Evolutionary conservation across 2,797 vertebrate species (phyloP).

Genomic region (Tiaroga cobitis): DNA sequence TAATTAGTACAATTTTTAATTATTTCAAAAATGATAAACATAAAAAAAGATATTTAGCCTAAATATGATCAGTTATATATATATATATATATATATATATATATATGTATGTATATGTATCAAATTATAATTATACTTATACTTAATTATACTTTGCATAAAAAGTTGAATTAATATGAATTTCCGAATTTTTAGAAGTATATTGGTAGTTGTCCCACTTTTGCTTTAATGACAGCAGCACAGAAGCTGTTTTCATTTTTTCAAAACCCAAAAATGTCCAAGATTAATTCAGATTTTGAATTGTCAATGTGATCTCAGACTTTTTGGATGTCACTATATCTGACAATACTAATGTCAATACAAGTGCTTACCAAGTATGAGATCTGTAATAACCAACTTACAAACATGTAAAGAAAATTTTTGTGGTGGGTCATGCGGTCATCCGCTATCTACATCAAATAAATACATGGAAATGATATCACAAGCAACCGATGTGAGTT

Average conservation of each 20-base stretch:
- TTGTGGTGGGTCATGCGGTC: background rate
- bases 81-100: no score
- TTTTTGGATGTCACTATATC: background rate
- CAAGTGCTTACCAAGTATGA: background rate
- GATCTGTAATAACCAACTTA: constrained; percentile 54
- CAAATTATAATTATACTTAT: no score
- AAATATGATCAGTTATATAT: background rate
- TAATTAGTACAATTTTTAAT: no score
- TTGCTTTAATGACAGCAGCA: background rate
- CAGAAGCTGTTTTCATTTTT: background rate
- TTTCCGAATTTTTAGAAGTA: background rate
- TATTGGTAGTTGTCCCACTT: background rate
- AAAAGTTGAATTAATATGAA: background rate
- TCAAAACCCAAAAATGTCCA: background rate
- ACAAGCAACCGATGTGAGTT: background rate
- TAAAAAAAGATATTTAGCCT: background rate
- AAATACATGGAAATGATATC: constrained; percentile 26
- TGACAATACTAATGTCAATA: background rate
- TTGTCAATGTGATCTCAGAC: background rate
- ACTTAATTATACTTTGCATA: background rate
- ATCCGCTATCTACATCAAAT: background rate
- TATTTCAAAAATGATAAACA: background rate
- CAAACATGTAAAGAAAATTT: constrained; percentile 48
- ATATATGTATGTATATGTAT: no score
- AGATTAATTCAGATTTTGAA: background rate